phyloP scores from a whole-genome alignment of 2,113 vertebrate genomes.

The Dipodomys merriami region DNA sequence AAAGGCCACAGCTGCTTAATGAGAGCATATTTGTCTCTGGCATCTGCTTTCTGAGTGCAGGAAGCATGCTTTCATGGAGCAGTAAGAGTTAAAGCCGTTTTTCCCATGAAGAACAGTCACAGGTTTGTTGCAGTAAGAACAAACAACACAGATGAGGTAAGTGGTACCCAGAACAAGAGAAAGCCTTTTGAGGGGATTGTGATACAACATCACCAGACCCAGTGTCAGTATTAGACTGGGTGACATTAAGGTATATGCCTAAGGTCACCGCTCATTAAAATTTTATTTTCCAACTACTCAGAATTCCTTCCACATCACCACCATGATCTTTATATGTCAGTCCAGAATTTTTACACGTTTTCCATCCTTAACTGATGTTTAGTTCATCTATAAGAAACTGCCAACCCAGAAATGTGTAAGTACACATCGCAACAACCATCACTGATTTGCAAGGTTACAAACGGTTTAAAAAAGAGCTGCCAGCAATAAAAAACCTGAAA shows the following conservation, averaged over 20 bases:
- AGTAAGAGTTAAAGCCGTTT: neutral
- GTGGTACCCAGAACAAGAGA: fast-evolving
- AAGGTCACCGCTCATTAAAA: neutral
- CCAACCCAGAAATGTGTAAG: neutral
- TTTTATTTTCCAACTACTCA: neutral
- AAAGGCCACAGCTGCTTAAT: neutral
- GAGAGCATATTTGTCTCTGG: no score
- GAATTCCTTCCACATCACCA: neutral
- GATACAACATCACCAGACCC: neutral
- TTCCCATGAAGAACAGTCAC: neutral
- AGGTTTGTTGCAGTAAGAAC: neutral
- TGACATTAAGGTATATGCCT: neutral
- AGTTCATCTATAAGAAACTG: neutral
- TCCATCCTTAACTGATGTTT: neutral
- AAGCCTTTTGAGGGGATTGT: no score
- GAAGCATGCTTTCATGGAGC: neutral
- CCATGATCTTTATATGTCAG: neutral
- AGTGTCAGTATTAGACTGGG: neutral
- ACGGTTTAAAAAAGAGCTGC: neutral
- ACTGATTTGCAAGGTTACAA: neutral
- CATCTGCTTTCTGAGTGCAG: neutral
- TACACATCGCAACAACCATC: neutral
- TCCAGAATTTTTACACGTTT: neutral
- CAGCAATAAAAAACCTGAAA: neutral
- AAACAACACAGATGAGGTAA: neutral